Conservation (phyloP, 2,797 vertebrate genomes). For the Sphenodon punctatus region DNA sequence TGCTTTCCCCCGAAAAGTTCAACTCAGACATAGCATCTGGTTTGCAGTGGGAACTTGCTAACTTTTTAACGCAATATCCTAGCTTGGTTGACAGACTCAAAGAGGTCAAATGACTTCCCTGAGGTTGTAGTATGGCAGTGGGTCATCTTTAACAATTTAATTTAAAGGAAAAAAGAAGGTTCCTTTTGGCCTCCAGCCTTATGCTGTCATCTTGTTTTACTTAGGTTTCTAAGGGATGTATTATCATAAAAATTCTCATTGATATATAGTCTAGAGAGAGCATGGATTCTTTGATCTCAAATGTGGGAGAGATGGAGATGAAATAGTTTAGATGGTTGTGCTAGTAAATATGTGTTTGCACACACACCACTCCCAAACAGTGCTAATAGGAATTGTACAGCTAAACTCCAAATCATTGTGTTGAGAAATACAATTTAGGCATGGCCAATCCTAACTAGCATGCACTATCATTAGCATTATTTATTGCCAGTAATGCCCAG, state of each 20-base stretch:
- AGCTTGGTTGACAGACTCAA: conserved; percentile 45
- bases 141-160: conserved; percentile 45
- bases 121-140: conserved; percentile 7
- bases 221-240: background rate
- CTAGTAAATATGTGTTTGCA: no score
- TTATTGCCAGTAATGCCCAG: background rate
- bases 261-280: no score
- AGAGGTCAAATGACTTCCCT: conserved; percentile 42
- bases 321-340: no score
- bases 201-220: background rate
- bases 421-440: background rate
- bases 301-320: no score
- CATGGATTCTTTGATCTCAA: no score
- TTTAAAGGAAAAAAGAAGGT: background rate
- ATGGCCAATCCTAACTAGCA: background rate
- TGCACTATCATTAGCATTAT: background rate
- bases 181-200: background rate
- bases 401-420: background rate
- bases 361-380: background rate
- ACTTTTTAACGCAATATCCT: conserved; percentile 56
- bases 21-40: conserved; percentile 41
- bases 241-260: background rate
- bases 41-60: conserved; percentile 38
- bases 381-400: background rate
- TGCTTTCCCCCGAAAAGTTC: conserved; percentile 38